A percentile compares a stretch with the other conserved stretches of the same genome.
Conservation (phyloP, 92 coral and sea anemone species). For the Phymanthus crucifer region DNA sequence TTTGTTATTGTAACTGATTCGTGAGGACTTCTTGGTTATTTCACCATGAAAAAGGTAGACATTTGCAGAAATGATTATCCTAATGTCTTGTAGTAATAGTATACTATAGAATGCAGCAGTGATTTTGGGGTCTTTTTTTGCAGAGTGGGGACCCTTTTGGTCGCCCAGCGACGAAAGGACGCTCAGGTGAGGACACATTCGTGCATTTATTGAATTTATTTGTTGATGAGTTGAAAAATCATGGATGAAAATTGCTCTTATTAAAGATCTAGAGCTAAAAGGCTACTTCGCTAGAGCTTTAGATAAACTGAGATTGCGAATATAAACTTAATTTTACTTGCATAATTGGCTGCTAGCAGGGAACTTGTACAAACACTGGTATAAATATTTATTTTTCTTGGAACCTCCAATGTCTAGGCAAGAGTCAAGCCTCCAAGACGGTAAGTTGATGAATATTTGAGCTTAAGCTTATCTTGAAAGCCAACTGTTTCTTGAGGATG, state of each 20-base stretch:
- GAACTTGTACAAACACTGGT: too few species aligned
- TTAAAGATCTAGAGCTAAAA: too few species aligned
- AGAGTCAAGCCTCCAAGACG: not conserved
- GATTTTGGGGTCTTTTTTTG: slow-evolving; percentile 1
- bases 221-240: too few species aligned
- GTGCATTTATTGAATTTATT: too few species aligned
- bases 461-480: not conserved
- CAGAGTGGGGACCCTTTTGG: slow-evolving; percentile 71
- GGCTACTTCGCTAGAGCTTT: too few species aligned
- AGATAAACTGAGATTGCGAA: too few species aligned
- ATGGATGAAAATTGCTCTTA: too few species aligned
- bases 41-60: slow-evolving; percentile 68
- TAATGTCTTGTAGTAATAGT: not conserved
- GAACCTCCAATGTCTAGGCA: not conserved
- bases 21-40: slow-evolving; percentile 30
- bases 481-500: too few species aligned
- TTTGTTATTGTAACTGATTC: slow-evolving; percentile 13
- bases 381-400: not conserved
- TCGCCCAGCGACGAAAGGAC: slow-evolving; percentile 77
- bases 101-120: not conserved
- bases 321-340: too few species aligned
- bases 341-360: too few species aligned
- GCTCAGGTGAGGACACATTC: slow-evolving; percentile 37
- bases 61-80: not conserved
- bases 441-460: not conserved